Evolutionary conservation across 2,888 invertebrate genomes (phyloP), one percentile per base, ranked within the genome.

Genomic region (Eutolmus rufibarbis): DNA sequence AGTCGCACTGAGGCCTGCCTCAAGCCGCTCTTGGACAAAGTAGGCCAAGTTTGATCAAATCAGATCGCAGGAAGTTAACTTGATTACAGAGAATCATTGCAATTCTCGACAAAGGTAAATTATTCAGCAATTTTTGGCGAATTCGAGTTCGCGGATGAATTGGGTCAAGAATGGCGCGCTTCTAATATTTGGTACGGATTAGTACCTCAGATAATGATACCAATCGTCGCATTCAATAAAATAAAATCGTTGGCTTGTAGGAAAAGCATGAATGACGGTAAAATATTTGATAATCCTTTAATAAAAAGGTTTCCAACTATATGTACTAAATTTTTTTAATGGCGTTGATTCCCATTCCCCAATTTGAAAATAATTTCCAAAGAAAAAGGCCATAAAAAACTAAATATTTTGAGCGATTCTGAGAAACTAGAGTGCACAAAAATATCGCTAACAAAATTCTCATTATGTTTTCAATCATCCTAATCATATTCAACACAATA

Each of bases 31-130:
- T 37, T 78, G 78, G 43, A 56, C 46, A 56, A 81, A 81, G 56
- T 78, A 23, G 78, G 78, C 78, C 78, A 78, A 78, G 78, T 78
- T 43, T 78, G 40, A 66, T 66, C 66, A 66, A 66, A 66, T 66
- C 19, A 78, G 37, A 78, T 40, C 37, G 43, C 37, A 78, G 37
- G 23, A 43, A 78, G 43, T 14, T 37, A 78, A 43, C 12, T 28
- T 34, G 31, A 31, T 57, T 66, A 12, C 16, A 12, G 16, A 77
- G 77, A 77, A 66, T 66, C 19, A 66, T 28, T 66, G 28, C 66
- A 12, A 28, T 9, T n/a, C 28, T 23, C 12, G 23, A 28, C 23
- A 66, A 66, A 66, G n/a, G 51, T n/a, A 16, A n/a, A 51, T 51
- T 51, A 51, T n/a, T 51, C 51, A 51, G 51, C 51, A 51, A 46